Base-by-base conservation (phyloP, 2,888 invertebrate genomes). In the Stenoptilia bipunctidactyla region DNA sequence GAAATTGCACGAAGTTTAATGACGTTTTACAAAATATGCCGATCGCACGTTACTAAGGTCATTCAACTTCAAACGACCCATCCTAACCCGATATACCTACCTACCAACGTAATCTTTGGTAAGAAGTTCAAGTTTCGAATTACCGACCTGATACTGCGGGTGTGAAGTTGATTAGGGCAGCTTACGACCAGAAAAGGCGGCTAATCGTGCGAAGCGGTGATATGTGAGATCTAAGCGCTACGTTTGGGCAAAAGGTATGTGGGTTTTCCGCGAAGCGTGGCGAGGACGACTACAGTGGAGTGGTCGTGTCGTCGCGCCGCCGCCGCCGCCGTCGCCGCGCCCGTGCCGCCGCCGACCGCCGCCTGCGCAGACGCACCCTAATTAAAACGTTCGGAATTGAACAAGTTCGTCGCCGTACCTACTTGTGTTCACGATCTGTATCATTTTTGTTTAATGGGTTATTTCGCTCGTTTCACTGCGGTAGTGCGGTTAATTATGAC, bases 381-480 rank as follows among this genome's bases (percentile, higher is more conserved):
- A 83, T 83, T 82, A 80, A 79, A 79, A 74, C 63, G 72, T 80
- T 71, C 59, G 49, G 60, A 68, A 74, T 72, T 62, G 66, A 61
- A 72, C 71, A 61, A 56, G 52, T 53, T 56, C 58, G 20, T 20
- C 20, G 20, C 20, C 20, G 20, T 20, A 8, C n/a, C n/a, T n/a
- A n/a, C 56, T 56, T 58, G 49, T 54, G 55, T 62, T 62, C 58
- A 65, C 67, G 80, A 80, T 79, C 54, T 51, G 56, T 72, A 80
- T 80, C 77, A 74, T 66, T 76, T 76, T 76, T 65, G 66, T 68
- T 70, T 76, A 79, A 77, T 76, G 77, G 75, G 60, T 65, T 73
- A 69, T 67, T 70, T 64, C 62, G 60, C 52, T 48, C 51, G 52
- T 6, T 5, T 6, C 13, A n/a, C 10, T 12, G 20, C 57, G 53